A percentile compares a stretch with the other conserved stretches of the same genome.
Conservation (phyloP, 2,113 vertebrate species). For the Cavia porcellus region DNA sequence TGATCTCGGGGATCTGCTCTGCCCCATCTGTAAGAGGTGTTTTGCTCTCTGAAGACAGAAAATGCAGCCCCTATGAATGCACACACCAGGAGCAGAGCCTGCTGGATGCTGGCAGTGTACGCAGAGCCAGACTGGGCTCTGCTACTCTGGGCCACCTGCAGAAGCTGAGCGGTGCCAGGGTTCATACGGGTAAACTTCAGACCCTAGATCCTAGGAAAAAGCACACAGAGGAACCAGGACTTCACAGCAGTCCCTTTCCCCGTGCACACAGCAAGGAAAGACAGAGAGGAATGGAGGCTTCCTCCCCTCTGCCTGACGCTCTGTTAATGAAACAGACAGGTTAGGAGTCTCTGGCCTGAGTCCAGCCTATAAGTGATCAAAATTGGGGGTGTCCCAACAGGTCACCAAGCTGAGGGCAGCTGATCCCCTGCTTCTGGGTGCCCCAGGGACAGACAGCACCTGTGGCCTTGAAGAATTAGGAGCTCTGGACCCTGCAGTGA, state of each 20-base stretch:
- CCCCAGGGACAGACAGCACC: conserved; percentile 75
- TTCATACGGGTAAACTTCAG: not conserved
- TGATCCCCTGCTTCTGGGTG: conserved; percentile 72
- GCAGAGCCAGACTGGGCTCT: not conserved
- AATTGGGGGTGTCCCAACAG: not conserved
- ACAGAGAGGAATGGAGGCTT: not conserved
- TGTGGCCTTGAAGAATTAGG: conserved; percentile 85
- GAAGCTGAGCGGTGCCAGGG: not conserved
- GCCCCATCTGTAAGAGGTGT: not conserved
- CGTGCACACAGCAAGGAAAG: not conserved
- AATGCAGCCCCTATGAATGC: not conserved
- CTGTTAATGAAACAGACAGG: not conserved
- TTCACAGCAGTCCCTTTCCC: not conserved
- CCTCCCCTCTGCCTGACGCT: not conserved
- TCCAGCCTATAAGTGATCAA: not conserved
- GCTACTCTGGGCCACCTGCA: not conserved
- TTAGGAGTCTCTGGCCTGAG: not conserved
- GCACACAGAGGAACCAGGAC: not conserved
- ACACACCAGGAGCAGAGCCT: not conserved
- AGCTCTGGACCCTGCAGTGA: conserved; percentile 82
- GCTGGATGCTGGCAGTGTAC: not conserved
- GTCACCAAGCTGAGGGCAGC: conserved; percentile 53
- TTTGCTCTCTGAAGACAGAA: conserved; percentile 2
- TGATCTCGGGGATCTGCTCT: not conserved
- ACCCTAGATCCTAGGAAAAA: not conserved